A percentile compares a stretch with the other conserved stretches of the same genome.
phyloP scores from a whole-genome alignment of 2,113 vertebrate genomes.

The Polypterus bichir region DNA sequence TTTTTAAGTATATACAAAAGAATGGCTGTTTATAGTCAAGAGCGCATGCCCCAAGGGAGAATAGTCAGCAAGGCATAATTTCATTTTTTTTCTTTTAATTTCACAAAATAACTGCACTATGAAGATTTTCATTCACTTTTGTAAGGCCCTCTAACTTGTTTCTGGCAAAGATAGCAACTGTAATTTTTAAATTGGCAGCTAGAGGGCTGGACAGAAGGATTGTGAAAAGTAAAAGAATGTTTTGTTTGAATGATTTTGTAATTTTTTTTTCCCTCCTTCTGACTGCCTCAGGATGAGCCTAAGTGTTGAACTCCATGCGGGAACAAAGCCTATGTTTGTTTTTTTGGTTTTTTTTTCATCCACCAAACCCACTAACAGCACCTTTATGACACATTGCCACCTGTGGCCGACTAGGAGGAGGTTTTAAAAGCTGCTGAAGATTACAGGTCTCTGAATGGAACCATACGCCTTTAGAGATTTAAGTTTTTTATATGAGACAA shows the following conservation, averaged over 20 bases:
- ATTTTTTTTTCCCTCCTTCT: too few species aligned
- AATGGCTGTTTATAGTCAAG: constrained; percentile 41
- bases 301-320: neutral
- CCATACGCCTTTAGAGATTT: constrained; percentile 47
- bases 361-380: neutral
- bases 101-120: neutral
- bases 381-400: neutral
- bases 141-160: neutral
- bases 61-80: neutral
- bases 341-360: too few species aligned
- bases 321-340: neutral
- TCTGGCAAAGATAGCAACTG: constrained; percentile 2
- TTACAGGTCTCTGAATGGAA: constrained; percentile 35
- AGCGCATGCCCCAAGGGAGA: constrained; percentile 25
- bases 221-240: constrained; percentile 10
- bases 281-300: neutral
- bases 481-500: constrained; percentile 35
- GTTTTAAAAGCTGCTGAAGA: constrained; percentile 17
- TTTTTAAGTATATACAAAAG: constrained; percentile 18
- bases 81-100: neutral
- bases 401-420: neutral
- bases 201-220: neutral
- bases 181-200: neutral
- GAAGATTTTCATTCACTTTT: constrained; percentile 6
- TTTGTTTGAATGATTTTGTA: constrained; percentile 1